These are phyloP conservation scores for Harmothoe impar DNA, from an alignment of 2,888 invertebrate species.

Conservation along the genomic window DNA sequence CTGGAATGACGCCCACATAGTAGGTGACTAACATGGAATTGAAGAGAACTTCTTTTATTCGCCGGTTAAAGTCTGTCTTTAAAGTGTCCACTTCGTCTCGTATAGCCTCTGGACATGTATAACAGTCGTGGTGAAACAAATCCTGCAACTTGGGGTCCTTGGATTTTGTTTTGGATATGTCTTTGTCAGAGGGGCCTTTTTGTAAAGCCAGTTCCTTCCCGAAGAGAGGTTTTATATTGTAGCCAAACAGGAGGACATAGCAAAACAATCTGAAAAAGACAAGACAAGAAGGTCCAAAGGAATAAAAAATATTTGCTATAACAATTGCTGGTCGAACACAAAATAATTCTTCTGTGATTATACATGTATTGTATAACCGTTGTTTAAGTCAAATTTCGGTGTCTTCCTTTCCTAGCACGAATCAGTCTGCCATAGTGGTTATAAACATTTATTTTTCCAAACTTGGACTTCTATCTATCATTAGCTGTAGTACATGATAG, in stretches of 20 bases:
- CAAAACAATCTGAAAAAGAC: constrained; percentile 80
- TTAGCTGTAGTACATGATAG: no score
- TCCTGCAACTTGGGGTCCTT: constrained; percentile 66
- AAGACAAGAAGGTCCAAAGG: background rate
- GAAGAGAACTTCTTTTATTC: constrained; percentile 94
- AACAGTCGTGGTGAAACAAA: constrained; percentile 60
- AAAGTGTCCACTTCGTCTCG: constrained; percentile 93
- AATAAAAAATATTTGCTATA: no score
- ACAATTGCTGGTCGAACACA: no score
- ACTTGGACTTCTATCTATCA: no score
- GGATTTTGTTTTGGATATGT: constrained; percentile 63
- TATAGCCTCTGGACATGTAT: constrained; percentile 82
- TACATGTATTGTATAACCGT: no score
- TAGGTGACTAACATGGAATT: constrained; percentile 93
- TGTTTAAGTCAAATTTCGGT: no score
- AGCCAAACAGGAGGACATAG: constrained; percentile 89
- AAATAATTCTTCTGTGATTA: no score
- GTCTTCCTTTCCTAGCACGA: no score
- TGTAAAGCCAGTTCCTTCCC: constrained; percentile 84
- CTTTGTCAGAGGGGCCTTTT: constrained; percentile 1
- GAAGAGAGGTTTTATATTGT: constrained; percentile 89
- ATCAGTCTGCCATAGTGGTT: no score
- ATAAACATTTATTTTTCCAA: no score
- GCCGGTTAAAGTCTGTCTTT: constrained; percentile 93
- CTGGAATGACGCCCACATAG: constrained; percentile 94